These are phyloP conservation scores for Varanus komodoensis DNA, from an alignment of 2,113 vertebrate species.

Conservation along the genomic window DNA sequence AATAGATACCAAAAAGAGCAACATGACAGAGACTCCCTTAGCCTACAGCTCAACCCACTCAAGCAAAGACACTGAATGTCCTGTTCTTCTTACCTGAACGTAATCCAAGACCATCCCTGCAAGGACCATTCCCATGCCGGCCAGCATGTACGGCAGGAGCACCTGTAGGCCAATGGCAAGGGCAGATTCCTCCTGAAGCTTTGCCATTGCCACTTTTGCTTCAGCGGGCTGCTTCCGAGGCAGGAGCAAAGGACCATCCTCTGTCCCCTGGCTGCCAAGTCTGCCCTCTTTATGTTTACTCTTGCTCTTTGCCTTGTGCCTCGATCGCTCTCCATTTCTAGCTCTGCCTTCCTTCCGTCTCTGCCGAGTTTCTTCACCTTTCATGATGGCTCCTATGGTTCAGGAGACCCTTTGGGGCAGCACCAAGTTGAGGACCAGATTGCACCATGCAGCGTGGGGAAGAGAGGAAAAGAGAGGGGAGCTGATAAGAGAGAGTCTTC, in stretches of 20 bases:
- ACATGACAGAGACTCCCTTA: background rate
- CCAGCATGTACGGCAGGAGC: conserved; percentile 82
- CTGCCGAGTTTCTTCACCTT: conserved; percentile 82
- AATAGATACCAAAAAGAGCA: background rate
- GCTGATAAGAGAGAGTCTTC: background rate
- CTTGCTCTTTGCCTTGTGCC: conserved; percentile 75
- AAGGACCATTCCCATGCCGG: conserved; percentile 88
- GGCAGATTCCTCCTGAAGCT: conserved; percentile 80
- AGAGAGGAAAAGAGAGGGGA: background rate
- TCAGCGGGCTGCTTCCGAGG: conserved; percentile 74
- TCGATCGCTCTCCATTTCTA: conserved; percentile 76
- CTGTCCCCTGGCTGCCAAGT: conserved; percentile 64
- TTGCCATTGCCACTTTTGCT: conserved; percentile 72
- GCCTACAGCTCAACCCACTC: background rate
- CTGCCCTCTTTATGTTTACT: conserved; percentile 71
- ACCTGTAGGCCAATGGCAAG: conserved; percentile 83
- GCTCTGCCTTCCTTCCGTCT: conserved; percentile 83
- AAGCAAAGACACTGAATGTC: background rate
- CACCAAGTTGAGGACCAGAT: conserved; percentile 39
- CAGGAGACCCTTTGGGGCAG: conserved; percentile 23
- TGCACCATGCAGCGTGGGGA: background rate
- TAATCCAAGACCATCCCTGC: conserved; percentile 88
- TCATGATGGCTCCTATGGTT: conserved; percentile 76
- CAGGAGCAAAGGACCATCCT: conserved; percentile 61
- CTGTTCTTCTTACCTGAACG: conserved; percentile 81